These are phyloP conservation scores for Cynopterus sphinx DNA, from an alignment of 2,797 vertebrate species.

Conservation along the genomic window DNA sequence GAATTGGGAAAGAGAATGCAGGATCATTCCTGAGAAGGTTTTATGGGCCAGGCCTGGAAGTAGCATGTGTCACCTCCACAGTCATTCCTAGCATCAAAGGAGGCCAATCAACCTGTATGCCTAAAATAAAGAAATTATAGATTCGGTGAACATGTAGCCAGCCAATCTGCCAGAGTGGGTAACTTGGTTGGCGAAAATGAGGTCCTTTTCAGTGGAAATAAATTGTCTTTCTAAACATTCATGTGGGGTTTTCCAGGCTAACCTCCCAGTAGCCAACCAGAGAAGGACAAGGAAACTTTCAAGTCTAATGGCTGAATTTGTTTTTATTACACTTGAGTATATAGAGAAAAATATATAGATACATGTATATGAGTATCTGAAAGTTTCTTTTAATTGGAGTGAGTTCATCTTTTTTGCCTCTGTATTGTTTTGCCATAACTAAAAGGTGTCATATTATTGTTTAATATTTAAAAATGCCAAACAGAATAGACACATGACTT, in stretches of 20 bases:
- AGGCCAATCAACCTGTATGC: neutral
- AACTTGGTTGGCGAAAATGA: neutral
- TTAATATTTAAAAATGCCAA: neutral
- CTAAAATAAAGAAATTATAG: neutral
- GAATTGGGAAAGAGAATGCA: neutral
- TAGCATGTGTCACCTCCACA: neutral
- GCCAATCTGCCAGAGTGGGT: neutral
- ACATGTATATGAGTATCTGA: neutral
- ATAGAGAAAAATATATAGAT: neutral
- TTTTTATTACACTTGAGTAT: neutral
- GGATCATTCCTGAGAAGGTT: neutral
- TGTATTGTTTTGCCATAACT: neutral
- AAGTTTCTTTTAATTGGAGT: neutral
- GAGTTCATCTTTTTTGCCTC: neutral
- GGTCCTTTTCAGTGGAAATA: neutral
- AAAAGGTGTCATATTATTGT: neutral
- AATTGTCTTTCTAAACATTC: neutral
- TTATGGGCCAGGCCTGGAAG: neutral
- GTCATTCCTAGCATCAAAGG: neutral
- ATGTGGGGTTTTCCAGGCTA: neutral
- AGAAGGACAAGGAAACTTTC: conserved; percentile 22
- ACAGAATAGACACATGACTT: conserved; percentile 19
- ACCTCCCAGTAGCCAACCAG: neutral
- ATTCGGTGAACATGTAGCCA: neutral
- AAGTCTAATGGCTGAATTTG: neutral